Base-by-base conservation (phyloP, 2,888 invertebrate species). In the Sesamia inferens region DNA sequence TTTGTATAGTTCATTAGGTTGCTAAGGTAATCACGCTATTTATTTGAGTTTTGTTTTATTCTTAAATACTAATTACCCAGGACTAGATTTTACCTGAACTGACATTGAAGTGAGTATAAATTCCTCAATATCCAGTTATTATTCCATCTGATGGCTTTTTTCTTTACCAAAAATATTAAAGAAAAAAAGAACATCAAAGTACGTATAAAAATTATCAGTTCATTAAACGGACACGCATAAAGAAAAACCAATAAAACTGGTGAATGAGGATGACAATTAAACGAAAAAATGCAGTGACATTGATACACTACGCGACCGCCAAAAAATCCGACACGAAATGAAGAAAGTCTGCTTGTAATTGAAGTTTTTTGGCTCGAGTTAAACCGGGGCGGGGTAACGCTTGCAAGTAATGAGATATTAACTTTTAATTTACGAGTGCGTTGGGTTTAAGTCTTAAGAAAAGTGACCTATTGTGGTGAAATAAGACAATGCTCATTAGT, bases 361-460 rank as follows among this genome's bases (percentile, higher is more conserved):
- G 88, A 84, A 87, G 88, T 90, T 92, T 93, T 93, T 93, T 93
- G 92, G 93, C 93, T 92, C 86, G 87, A 88, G 86, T 86, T 81
- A 88, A 89, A 82, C 85, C 86, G 78, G 88, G 93, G 93, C 92
- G 93, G 90, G 83, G 89, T 89, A 85, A 88, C 85, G 91, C 90
- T 95, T 94, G 96, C 94, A 94, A 95, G 94, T 95, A 95, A 96
- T 94, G 95, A 94, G 94, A 94, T 93, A 95, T 95, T 94, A 94
- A 94, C 91, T 93, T 94, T 93, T 91, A 95, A 95, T 95, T 95
- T 94, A 96, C 93, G 95, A 93, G 91, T 93, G 90, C 93, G 92
- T 92, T 86, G 91, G 92, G 92, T 91, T 93, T 92, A 90, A 92
- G 90, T 93, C 95, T 94, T 93, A 94, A 95, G 94, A 91, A 94